Evolutionary conservation across 2,797 vertebrate genomes (phyloP).

Genomic region (Aphelocoma californica): DNA sequence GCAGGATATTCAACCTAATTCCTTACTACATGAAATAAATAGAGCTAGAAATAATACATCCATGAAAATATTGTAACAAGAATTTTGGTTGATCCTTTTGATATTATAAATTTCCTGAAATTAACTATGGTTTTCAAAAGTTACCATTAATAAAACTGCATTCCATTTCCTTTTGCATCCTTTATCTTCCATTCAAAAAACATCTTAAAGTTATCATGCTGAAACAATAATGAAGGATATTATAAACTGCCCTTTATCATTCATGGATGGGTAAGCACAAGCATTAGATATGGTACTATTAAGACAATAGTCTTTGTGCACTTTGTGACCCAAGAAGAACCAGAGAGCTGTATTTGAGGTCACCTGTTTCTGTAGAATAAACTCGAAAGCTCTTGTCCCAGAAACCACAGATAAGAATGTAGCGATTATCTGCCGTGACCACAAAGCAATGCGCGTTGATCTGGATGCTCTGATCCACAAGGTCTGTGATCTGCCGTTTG

Average conservation of each 20-base stretch:
- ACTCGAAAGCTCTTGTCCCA: slow-evolving; percentile 99
- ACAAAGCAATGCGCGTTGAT: slow-evolving; percentile 98
- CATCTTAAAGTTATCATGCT: background rate
- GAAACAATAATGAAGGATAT: background rate
- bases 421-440: slow-evolving; percentile 99
- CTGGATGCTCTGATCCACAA: slow-evolving; percentile 99
- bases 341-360: background rate
- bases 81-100: background rate
- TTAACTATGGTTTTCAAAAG: background rate
- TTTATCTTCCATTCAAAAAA: background rate
- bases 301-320: background rate
- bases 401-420: slow-evolving; percentile 98
- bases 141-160: background rate
- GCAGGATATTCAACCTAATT: background rate
- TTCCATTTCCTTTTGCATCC: background rate
- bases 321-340: background rate
- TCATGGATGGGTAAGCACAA: background rate
- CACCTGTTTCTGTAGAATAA: slow-evolving; percentile 98
- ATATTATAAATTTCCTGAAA: background rate
- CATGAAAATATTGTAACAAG: background rate
- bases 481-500: slow-evolving; percentile 98
- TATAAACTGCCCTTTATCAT: background rate
- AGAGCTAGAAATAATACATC: background rate
- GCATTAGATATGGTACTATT: background rate
- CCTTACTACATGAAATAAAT: background rate